Evolutionary conservation across 2,888 invertebrate genomes (phyloP).

Genomic region (Rotaria macrura): DNA sequence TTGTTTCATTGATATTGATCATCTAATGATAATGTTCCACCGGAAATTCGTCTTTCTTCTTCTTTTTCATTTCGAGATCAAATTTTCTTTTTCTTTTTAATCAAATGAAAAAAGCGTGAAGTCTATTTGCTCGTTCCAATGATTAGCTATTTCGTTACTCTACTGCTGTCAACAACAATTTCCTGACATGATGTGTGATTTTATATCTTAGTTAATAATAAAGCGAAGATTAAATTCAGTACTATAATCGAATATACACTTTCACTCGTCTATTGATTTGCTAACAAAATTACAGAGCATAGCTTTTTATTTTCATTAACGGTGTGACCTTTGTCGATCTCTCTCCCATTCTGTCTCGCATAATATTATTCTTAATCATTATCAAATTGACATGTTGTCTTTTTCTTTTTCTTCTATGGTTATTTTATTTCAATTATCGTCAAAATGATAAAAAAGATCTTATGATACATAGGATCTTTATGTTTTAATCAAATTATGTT

Average conservation of each 20-base stretch:
- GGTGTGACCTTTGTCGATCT: neutral
- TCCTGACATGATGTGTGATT: constrained; percentile 5
- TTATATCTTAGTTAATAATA: neutral
- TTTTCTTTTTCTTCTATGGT: neutral
- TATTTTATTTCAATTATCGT: neutral
- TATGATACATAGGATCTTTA: neutral
- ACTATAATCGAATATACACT: neutral
- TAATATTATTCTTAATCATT: neutral
- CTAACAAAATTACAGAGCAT: neutral
- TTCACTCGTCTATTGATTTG: neutral
- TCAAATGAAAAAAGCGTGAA: constrained; percentile 12
- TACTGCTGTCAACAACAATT: neutral
- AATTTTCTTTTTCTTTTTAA: neutral
- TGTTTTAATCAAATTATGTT: neutral
- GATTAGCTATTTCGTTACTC: neutral
- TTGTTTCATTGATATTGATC: neutral
- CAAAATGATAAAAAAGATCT: neutral
- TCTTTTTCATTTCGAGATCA: neutral
- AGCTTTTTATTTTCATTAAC: neutral
- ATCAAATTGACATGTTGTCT: constrained; percentile 5
- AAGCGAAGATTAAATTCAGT: neutral
- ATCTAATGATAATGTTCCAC: neutral
- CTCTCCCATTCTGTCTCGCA: neutral
- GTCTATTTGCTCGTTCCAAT: neutral
- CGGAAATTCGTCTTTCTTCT: constrained; percentile 3